Base-by-base conservation (phyloP, 2,888 invertebrate genomes). In the Drosophila neutralis region DNA sequence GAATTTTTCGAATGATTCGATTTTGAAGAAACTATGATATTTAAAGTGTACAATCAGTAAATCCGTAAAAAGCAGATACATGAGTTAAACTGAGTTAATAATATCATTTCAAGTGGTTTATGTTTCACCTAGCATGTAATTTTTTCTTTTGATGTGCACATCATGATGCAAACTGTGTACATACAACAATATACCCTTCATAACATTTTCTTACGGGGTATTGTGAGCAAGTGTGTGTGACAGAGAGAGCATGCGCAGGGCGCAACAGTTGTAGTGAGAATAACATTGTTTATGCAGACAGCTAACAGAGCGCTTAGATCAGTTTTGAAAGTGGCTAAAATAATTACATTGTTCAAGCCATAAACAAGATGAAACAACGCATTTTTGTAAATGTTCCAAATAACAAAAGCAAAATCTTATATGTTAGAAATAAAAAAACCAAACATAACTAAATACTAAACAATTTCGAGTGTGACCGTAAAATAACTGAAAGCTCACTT, bases 211-310 rank as follows among this genome's bases (percentile, higher is more conserved):
- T 48, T 6, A 45, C 29, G 24, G 48, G 31, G 64, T 51, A 36
- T 13, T 13, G 7, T 8, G 38, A 61, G 54, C 48, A 48, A 54
- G 62, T 68, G 61, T 65, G 61, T 66, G 36, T 15, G 45, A 63
- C 62, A 60, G 68, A 63, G 79, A 78, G 79, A 76, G 62, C 68
- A 66, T 79, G 78, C 78, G 79, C 79, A 69, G 76, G 68, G 76
- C 68, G 72, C 79, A 79, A 78, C 79, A 76, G 79, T 60, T 79
- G 76, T 76, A 66, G 62, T 24, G 79, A 79, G 76, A 45, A 53
- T 36, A 79, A 76, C 76, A 74, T 73, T 73, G 21, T 40, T 48
- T 48, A 29, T 27, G 33, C 56, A 74, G 58, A 31, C 11, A 29
- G 11, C 33, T 72, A 77, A 73, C 76, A 73, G 73, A 62, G 60